Evolutionary conservation across 2,113 vertebrate species (phyloP).

Genomic region (Taurulus bubalis): DNA sequence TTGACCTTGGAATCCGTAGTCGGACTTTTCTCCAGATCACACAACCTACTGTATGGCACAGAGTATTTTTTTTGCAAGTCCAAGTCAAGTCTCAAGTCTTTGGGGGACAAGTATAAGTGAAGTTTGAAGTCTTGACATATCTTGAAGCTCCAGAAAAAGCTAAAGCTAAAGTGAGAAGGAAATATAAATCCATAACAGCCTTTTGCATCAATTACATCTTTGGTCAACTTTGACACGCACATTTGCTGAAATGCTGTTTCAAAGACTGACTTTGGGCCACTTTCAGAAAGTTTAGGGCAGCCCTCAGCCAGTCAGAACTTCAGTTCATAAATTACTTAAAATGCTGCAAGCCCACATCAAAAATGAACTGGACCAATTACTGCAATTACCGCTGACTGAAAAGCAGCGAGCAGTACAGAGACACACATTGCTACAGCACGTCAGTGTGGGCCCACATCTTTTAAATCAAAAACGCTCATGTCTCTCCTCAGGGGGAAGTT

Average conservation of each 20-base stretch:
- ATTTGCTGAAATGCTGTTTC: neutral
- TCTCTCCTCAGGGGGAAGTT: neutral
- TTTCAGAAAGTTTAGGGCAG: neutral
- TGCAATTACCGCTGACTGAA: neutral
- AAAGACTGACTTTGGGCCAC: neutral
- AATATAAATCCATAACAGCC: neutral
- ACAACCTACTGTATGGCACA: neutral
- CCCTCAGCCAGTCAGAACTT: neutral
- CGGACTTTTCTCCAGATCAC: neutral
- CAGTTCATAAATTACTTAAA: conserved; percentile 1
- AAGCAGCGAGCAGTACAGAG: conserved; percentile 8
- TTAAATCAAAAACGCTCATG: neutral
- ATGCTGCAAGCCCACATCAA: neutral
- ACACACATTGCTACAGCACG: neutral
- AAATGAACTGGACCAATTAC: conserved; percentile 8
- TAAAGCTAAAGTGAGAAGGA: neutral
- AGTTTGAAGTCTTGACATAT: neutral
- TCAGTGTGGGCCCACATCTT: neutral
- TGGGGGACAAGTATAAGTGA: too few relatives aligned
- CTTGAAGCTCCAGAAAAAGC: neutral
- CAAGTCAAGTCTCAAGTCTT: too few relatives aligned
- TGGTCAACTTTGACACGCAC: neutral
- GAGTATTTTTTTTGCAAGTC: too few relatives aligned
- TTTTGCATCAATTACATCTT: neutral
- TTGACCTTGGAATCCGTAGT: neutral